These are phyloP conservation scores for Hoplodrina blanda DNA, from an alignment of 2,888 invertebrate species.

Conservation along the genomic window DNA sequence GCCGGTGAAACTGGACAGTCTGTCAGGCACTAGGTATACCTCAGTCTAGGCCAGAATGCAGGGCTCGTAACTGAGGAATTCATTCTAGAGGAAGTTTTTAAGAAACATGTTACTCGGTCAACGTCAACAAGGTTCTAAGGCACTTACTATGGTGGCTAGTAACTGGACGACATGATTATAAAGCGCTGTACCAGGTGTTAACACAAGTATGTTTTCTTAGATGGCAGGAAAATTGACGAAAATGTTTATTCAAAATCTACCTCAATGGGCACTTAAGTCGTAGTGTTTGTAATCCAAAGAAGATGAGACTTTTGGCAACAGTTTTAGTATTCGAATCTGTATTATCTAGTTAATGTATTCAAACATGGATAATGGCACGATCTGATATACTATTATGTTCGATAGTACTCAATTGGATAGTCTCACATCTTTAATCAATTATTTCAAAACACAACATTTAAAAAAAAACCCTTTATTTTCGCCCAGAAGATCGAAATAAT, in stretches of 20 bases:
- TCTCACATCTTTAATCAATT: too few species aligned
- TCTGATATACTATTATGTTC: too few species aligned
- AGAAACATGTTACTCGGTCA: not conserved
- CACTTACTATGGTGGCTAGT: too few species aligned
- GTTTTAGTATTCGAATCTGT: conserved; percentile 14
- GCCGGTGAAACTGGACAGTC: conserved; percentile 45
- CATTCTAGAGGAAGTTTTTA: not conserved
- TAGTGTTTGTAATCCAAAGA: not conserved
- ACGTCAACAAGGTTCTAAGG: not conserved
- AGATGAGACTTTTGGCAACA: conserved; percentile 7
- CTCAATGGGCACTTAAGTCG: not conserved
- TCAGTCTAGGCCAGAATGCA: conserved; percentile 12
- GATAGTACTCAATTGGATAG: too few species aligned
- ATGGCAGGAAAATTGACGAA: not conserved
- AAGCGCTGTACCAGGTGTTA: not conserved
- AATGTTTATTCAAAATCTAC: not conserved
- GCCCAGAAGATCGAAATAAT: too few species aligned
- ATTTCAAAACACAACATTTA: too few species aligned
- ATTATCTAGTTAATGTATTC: not conserved
- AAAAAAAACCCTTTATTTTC: too few species aligned
- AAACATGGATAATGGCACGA: too few species aligned
- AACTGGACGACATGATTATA: not conserved
- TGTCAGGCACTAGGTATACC: conserved; percentile 14
- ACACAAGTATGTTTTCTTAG: not conserved
- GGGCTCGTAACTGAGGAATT: not conserved